Conservation (phyloP, 2,113 vertebrate genomes). For the Lipophrys pholis region DNA sequence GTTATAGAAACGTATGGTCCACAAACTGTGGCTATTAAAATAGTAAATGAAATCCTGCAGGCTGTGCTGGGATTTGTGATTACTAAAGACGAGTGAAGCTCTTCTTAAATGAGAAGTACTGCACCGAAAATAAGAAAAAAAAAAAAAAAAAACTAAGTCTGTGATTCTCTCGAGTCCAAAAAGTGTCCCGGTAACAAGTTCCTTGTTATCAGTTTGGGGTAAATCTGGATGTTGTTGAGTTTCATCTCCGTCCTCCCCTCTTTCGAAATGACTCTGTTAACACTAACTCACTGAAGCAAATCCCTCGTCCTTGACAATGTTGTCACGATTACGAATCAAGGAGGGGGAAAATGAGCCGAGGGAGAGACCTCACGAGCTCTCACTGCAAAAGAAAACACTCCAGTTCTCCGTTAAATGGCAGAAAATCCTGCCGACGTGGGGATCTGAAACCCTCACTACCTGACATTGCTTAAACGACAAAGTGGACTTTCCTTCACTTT, state of each 20-base stretch:
- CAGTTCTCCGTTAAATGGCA: conserved; percentile 29
- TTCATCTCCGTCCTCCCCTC: not conserved
- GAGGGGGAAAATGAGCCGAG: conserved; percentile 13
- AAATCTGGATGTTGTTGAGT: conserved; percentile 20
- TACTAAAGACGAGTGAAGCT: conserved; percentile 17
- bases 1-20: conserved; percentile 30
- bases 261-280: conserved; percentile 54
- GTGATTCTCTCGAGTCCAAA: conserved; percentile 42
- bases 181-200: conserved; percentile 17
- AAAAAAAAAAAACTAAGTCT: conserved; percentile 6
- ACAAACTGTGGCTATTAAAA: conserved; percentile 43
- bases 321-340: conserved; percentile 22
- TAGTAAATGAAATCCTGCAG: conserved; percentile 52
- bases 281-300: conserved; percentile 51
- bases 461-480: conserved; percentile 19
- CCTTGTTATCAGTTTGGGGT: conserved; percentile 11
- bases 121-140: conserved; percentile 15
- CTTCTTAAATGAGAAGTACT: conserved; percentile 33
- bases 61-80: conserved; percentile 20
- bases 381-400: conserved; percentile 23
- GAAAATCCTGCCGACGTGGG: conserved; percentile 17
- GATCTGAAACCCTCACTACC: conserved; percentile 14
- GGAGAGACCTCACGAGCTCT: conserved; percentile 18
- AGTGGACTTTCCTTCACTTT: conserved; percentile 22
- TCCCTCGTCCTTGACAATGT: conserved; percentile 8